Base-by-base conservation (phyloP, 2,113 vertebrate genomes). In the Peromyscus maniculatus region DNA sequence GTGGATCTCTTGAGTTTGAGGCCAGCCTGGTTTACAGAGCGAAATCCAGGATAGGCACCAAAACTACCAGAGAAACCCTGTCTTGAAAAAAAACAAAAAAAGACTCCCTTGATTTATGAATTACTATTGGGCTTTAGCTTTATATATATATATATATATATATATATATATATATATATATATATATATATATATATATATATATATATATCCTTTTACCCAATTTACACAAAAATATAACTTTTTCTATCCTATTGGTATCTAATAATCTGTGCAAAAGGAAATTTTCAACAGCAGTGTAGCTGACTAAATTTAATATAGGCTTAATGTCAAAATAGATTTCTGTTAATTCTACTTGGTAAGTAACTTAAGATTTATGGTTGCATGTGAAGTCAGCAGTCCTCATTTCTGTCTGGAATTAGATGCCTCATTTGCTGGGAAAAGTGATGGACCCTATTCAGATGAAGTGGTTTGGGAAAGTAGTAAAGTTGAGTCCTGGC, bases 41-140 rank as follows among this genome's bases (percentile, higher is more conserved):
- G 8, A 52, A 8, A 52, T 52, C 52, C 52, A 52, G 52, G 8
- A 52, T 8, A 52, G 52, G 52, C 52, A 52, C 52, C 52, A 52
- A 52, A 52, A 52, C 52, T 52, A 52, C 52, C 52, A 52, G 52
- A 52, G 52, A 52, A 52, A 52, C 52, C 10, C 52, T 52, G 52
- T 52, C 52, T 52, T 52, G 52, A 52, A 52, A 52, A 52, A 49
- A 49, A 49, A 49, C 5, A 49, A 52, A 52, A 43, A 89, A 79
- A 33, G 74, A 80, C 3, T 94, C 19, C 5, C 21, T 89, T 59
- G 22, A 13, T 79, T 77, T 92, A 72, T 66, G 17, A 95, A 74
- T 67, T 94, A 62, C 19, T 72, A 46, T 88, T n/a, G 77, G 84
- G 13, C 86, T 92, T 95, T 86, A 83, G 55, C n/a, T 93, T 96